phyloP scores from a whole-genome alignment of 2,888 invertebrate species.

The Neoitamus cyanurus region DNA sequence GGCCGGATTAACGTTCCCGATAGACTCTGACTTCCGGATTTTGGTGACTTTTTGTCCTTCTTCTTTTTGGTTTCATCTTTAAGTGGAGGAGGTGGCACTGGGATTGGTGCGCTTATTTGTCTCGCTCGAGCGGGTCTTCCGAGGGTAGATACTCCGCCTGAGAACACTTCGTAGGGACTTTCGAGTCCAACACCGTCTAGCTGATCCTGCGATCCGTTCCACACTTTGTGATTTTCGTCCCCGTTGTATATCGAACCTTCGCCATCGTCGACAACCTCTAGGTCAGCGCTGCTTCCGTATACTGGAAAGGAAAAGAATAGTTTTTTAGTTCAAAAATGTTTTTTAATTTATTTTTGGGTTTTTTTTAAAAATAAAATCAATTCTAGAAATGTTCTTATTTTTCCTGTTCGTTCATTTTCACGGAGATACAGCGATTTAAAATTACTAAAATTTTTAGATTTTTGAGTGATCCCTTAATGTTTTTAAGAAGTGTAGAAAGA shows the following conservation, averaged over 20 bases:
- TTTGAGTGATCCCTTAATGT: no score
- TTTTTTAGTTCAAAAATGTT: background rate
- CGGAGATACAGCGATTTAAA: no score
- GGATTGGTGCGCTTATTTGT: conserved; percentile 81
- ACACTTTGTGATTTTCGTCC: conserved; percentile 93
- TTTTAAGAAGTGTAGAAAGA: no score
- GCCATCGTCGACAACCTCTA: conserved; percentile 72
- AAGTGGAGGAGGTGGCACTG: conserved; percentile 87
- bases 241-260: conserved; percentile 88
- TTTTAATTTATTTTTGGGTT: no score
- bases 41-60: conserved; percentile 67
- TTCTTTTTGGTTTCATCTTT: conserved; percentile 75
- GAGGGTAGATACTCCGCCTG: conserved; percentile 68
- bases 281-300: conserved; percentile 66
- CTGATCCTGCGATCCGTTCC: conserved; percentile 85
- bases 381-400: no score
- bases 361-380: no score
- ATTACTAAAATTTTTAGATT: no score
- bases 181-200: conserved; percentile 75
- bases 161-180: conserved; percentile 77
- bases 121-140: conserved; percentile 80
- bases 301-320: conserved; percentile 59
- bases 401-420: no score
- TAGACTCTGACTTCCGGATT: conserved; percentile 65
- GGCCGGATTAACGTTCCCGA: conserved; percentile 66